Conservation (phyloP, 35 echinoderm and acorn worm species). For the Lytechinus variegatus region DNA sequence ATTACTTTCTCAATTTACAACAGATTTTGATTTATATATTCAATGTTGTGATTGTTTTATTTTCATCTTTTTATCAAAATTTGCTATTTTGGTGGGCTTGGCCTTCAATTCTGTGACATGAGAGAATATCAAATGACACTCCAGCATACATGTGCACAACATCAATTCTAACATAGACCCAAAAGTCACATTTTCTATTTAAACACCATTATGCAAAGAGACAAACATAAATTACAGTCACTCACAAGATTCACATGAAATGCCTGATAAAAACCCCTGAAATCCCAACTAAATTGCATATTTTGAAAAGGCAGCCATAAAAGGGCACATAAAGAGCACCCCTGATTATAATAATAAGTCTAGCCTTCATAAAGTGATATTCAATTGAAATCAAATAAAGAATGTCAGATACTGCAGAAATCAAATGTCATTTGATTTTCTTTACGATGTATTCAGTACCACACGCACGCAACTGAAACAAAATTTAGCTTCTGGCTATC, state of each 20-base stretch:
- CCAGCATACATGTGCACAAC: too few species aligned
- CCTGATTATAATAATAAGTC: background rate
- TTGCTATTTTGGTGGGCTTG: too few species aligned
- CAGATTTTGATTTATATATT: too few species aligned
- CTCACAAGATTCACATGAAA: background rate
- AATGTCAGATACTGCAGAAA: background rate
- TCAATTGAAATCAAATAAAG: background rate
- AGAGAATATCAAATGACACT: too few species aligned
- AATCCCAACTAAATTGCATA: background rate
- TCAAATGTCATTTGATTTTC: background rate
- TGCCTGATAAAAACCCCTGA: background rate
- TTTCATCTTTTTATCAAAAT: too few species aligned
- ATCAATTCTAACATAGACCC: too few species aligned
- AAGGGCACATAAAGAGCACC: background rate
- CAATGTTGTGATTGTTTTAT: too few species aligned
- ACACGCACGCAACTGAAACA: background rate
- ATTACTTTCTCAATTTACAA: too few species aligned
- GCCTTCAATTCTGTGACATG: too few species aligned
- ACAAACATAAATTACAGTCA: background rate
- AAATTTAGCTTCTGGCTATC: background rate
- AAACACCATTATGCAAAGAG: background rate
- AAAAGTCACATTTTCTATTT: too few species aligned
- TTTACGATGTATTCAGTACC: background rate
- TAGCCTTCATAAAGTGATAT: background rate
- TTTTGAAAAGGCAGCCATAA: background rate